Base-by-base conservation (phyloP, 2,888 invertebrate species). In the Liposcelis brunnea region DNA sequence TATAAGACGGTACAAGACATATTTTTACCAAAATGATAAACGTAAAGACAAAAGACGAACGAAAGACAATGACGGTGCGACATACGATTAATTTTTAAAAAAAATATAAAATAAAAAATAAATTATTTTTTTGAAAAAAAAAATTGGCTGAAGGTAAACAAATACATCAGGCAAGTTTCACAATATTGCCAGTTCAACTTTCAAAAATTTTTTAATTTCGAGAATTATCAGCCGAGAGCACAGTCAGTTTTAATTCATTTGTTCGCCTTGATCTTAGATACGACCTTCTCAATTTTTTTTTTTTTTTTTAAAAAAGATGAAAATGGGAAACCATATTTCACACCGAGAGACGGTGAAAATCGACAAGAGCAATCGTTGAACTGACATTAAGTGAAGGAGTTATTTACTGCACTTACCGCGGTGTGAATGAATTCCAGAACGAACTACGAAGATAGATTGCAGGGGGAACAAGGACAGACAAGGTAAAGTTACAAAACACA, bases 391-490 rank as follows among this genome's bases (percentile, higher is more conserved):
- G 35, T 44, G 48, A 42, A 44, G 42, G 43, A 46, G 35, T 36
- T 21, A 35, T 18, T 34, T 45, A 43, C 45, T 37, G 44, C 79
- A 89, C 89, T 89, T 89, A 90, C 89, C 89, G 83, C 80, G 87
- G 86, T 78, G 84, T 84, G 83, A 89, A 89, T 80, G 86, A 87
- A 80, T 84, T 89, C 89, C 89, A 89, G 85, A 89, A 90, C 81
- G 85, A 85, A 84, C 89, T 89, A 85, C 80, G 67, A 60, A 61
- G 63, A 60, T 52, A 58, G 62, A 59, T 63, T 62, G 26, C 26
- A 26, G 8, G 26, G 63, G 62, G 63, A 61, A 59, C 70, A 72
- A 71, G 72, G 73, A 75, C 69, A 71, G 69, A 70, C 70, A 69
- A 69, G 70, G 69, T 69, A 69, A 26, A 68, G 69, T 70, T 70